Evolutionary conservation across 2,797 vertebrate genomes (phyloP).

Genomic region (Tenualosa thibaudeaui): DNA sequence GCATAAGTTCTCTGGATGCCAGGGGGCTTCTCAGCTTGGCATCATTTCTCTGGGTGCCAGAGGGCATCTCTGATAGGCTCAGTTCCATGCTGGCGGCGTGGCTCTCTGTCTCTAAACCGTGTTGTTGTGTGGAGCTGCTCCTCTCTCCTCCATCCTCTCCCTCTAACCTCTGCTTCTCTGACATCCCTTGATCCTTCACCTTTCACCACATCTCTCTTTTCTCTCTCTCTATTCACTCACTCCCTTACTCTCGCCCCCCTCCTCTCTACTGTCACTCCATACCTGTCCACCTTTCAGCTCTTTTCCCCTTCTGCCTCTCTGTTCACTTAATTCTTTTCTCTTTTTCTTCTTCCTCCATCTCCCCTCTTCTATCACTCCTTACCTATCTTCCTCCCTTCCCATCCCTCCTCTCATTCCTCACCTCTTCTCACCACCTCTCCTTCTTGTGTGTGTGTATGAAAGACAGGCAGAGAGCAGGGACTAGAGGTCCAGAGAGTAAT

Average conservation of each 20-base stretch:
- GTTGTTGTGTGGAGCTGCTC: background rate
- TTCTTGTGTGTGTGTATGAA: background rate
- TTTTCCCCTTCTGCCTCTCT: background rate
- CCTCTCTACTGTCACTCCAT: background rate
- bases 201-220: background rate
- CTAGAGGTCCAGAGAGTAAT: background rate
- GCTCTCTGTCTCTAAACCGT: background rate
- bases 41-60: too few relatives aligned
- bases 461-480: background rate
- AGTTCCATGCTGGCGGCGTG: background rate
- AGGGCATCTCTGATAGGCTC: background rate
- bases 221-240: background rate
- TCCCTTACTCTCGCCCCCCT: background rate
- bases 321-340: background rate
- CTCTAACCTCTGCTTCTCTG: background rate
- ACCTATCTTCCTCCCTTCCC: background rate
- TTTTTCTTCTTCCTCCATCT: background rate
- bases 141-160: background rate
- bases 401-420: background rate
- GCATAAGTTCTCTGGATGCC: background rate
- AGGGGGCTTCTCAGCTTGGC: background rate
- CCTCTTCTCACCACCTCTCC: background rate
- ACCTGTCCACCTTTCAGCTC: too few relatives aligned
- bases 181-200: background rate
- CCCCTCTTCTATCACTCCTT: background rate